Conservation (phyloP, 2,113 vertebrate species). For the Agapornis roseicollis region DNA sequence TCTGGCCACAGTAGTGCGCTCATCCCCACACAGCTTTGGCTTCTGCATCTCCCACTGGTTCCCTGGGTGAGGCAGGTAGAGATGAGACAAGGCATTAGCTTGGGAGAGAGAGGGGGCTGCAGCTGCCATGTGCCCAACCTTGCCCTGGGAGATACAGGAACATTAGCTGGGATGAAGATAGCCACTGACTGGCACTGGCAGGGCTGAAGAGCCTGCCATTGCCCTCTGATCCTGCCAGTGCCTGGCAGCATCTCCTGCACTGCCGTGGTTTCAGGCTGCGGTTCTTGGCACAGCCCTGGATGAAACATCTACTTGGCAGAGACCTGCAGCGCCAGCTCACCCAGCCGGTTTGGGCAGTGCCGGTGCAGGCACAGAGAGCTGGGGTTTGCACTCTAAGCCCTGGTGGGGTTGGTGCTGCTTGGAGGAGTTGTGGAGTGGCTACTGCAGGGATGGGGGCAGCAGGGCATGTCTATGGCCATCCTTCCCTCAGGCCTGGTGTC, state of each 20-base stretch:
- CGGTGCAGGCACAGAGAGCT: background rate
- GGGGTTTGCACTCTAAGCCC: background rate
- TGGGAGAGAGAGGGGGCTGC: background rate
- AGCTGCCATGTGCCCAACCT: rapidly evolving
- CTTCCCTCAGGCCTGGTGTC: rapidly evolving
- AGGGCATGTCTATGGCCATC: too few species aligned
- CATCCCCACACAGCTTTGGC: background rate
- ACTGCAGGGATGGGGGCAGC: rapidly evolving
- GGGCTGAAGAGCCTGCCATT: background rate
- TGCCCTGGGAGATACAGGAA: rapidly evolving
- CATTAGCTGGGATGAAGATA: rapidly evolving
- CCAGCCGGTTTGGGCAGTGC: background rate
- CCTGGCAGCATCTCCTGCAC: background rate
- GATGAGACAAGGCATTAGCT: background rate
- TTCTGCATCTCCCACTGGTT: background rate
- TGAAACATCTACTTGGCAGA: background rate
- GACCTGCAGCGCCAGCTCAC: background rate
- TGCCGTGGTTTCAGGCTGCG: background rate
- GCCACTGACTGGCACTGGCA: rapidly evolving
- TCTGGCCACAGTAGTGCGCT: background rate
- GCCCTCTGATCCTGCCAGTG: background rate
- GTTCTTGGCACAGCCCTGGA: background rate
- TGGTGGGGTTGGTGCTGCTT: background rate
- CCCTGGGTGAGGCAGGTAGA: background rate
- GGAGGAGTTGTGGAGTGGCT: background rate